Evolutionary conservation across 2,888 invertebrate species (phyloP).

Genomic region (Athalia cordata): DNA sequence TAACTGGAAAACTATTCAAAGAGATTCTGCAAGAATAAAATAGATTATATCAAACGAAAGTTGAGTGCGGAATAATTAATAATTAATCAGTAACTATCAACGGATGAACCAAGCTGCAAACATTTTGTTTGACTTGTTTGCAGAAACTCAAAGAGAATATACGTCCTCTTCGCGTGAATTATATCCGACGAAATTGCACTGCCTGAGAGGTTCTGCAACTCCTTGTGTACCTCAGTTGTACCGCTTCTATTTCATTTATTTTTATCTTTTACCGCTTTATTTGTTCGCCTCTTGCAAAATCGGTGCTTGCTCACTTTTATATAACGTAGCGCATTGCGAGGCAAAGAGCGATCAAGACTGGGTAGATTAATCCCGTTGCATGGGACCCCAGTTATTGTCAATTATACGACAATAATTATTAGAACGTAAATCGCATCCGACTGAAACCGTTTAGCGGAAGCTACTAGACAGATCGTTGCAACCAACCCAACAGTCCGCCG

Average conservation of each 20-base stretch:
- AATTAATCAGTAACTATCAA: slow-evolving; percentile 4
- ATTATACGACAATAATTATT: slow-evolving; percentile 27
- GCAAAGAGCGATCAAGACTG: slow-evolving; percentile 11
- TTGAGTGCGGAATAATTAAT: slow-evolving; percentile 3
- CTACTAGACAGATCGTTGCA: slow-evolving; percentile 21
- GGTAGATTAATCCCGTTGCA: slow-evolving; percentile 21
- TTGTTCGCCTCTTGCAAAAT: neutral
- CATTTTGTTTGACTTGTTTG: neutral
- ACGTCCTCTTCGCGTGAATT: neutral
- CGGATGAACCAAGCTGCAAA: neutral
- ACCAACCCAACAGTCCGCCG: neutral
- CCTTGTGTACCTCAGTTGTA: no score
- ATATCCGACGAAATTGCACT: neutral
- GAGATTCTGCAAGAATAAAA: no score
- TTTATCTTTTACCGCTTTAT: neutral
- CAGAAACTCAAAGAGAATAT: neutral
- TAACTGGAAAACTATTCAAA: no score
- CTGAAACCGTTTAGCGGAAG: slow-evolving; percentile 33
- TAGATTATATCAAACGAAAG: no score
- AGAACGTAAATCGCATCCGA: slow-evolving; percentile 19
- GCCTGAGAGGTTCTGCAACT: neutral
- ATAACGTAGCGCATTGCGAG: neutral
- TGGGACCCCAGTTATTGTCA: slow-evolving; percentile 26
- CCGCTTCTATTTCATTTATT: no score
- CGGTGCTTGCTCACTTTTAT: neutral